These are phyloP conservation scores for Acropora yongei DNA, from an alignment of 64 coral and sea anemone species.

Conservation along the genomic window DNA sequence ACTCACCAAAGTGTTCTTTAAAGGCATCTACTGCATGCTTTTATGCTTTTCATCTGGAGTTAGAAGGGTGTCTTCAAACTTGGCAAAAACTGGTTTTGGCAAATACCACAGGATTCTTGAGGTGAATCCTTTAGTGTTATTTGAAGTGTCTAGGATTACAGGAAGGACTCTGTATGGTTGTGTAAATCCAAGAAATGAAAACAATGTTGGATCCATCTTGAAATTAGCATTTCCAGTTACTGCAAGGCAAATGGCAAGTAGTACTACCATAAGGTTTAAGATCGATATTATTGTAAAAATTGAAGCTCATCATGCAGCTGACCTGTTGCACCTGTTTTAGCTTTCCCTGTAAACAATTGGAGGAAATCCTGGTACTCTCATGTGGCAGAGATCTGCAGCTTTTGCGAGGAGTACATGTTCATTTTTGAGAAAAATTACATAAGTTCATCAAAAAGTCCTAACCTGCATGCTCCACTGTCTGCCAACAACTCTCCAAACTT, in stretches of 20 bases:
- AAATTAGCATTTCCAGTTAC: slow-evolving; percentile 52
- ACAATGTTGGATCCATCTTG: slow-evolving; percentile 7
- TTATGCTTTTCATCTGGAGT: neutral
- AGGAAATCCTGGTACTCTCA: slow-evolving; percentile 75
- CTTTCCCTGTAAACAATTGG: slow-evolving; percentile 62
- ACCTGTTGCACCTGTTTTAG: slow-evolving; percentile 61
- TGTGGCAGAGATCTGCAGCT: slow-evolving; percentile 54
- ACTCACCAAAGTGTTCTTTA: neutral
- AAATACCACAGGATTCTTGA: slow-evolving; percentile 58
- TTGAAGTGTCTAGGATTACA: slow-evolving; percentile 22
- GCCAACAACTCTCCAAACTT: neutral
- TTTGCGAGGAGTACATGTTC: slow-evolving; percentile 59
- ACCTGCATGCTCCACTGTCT: neutral
- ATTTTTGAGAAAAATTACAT: slow-evolving; percentile 63
- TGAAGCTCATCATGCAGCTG: no score
- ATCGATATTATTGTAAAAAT: no score
- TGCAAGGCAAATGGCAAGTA: neutral
- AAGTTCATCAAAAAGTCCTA: slow-evolving; percentile 62
- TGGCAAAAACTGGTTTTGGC: slow-evolving; percentile 23
- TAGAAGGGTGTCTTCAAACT: neutral
- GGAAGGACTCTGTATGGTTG: slow-evolving; percentile 37
- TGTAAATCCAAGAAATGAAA: slow-evolving; percentile 29
- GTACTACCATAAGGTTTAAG: no score
- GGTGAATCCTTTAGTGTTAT: slow-evolving; percentile 60
- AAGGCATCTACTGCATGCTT: neutral